Base-by-base conservation (phyloP, 2,113 vertebrate species). In the Pteronura brasiliensis region DNA sequence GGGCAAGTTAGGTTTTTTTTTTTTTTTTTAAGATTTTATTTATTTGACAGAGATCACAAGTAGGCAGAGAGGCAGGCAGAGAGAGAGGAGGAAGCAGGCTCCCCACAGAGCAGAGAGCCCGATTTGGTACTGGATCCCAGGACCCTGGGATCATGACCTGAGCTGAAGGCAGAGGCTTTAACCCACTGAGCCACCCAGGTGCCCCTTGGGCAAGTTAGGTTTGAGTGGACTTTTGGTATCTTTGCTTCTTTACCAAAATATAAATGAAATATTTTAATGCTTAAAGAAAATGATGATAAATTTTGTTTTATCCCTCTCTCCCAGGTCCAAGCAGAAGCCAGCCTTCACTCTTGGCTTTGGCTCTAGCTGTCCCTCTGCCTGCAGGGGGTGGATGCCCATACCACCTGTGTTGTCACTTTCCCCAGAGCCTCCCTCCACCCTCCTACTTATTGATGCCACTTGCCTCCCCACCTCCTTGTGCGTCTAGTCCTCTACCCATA, bases 351-450 rank as follows among this genome's bases (percentile, higher is more conserved):
- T 7, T 36, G 36, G 65, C 29, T 36, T 81, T 49, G 57, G 44
- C 69, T 59, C 20, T 42, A 17, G 36, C 63, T 81, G 11, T 42
- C 17, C 9, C 25, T 25, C 39, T 93, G 65, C n/a, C 47, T 42
- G n/a, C 63, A 71, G 29, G 18, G 10, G 42, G 9, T 21, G 1
- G 23, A 7, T 0, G 0, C 44, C 36, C 31, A 44, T 3, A 2
- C 39, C 63, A 21, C 59, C 57, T 69, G 25, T 31, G 67, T 23
- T 21, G 52, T 49, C 13, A 4, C 44, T 12, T 76, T 76, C 14
- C 7, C 42, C 39, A 44, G 72, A 47, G 72, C 4, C 42, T 44
- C 25, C 72, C 14, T 76, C 42, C 27, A 14, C 72, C 14, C 72
- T 44, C 72, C 59, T 42, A 0, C 49, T 42, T 34, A 8, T 0